Evolutionary conservation across 2,113 vertebrate genomes (phyloP).

Genomic region (Ctenomys sociabilis): DNA sequence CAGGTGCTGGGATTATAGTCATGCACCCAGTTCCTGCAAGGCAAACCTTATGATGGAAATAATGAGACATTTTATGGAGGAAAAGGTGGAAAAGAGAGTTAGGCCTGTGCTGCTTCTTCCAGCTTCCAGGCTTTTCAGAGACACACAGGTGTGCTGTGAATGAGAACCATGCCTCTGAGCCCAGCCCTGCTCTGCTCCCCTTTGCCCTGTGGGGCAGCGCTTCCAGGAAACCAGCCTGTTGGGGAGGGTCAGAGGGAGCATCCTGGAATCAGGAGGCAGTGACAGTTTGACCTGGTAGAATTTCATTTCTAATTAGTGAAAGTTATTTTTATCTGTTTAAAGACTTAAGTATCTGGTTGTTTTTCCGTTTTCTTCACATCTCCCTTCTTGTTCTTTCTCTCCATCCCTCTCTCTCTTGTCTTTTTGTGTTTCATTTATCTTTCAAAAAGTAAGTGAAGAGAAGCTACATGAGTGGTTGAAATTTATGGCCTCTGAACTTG

Average conservation of each 20-base stretch:
- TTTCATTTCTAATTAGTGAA: neutral
- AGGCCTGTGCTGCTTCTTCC: neutral
- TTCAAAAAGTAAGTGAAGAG: constrained; percentile 16
- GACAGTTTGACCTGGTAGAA: neutral
- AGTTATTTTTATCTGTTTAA: neutral
- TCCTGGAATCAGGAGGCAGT: neutral
- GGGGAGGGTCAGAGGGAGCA: neutral
- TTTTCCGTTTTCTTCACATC: neutral
- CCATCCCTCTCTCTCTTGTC: neutral
- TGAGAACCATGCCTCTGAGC: neutral
- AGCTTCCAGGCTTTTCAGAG: neutral
- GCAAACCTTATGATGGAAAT: neutral
- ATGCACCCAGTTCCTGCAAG: too few species aligned
- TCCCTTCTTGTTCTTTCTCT: neutral
- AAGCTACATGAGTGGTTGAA: neutral
- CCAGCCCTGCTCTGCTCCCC: neutral
- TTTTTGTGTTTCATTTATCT: neutral
- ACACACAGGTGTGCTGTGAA: neutral
- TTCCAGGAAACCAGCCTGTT: too few species aligned
- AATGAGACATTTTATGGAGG: neutral
- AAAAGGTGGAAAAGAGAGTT: neutral
- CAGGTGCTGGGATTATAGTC: too few species aligned
- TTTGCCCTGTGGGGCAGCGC: neutral
- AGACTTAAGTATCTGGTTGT: neutral
- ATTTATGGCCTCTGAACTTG: neutral